Evolutionary conservation across 2,113 vertebrate genomes (phyloP).

Genomic region (Chrysemys picta): DNA sequence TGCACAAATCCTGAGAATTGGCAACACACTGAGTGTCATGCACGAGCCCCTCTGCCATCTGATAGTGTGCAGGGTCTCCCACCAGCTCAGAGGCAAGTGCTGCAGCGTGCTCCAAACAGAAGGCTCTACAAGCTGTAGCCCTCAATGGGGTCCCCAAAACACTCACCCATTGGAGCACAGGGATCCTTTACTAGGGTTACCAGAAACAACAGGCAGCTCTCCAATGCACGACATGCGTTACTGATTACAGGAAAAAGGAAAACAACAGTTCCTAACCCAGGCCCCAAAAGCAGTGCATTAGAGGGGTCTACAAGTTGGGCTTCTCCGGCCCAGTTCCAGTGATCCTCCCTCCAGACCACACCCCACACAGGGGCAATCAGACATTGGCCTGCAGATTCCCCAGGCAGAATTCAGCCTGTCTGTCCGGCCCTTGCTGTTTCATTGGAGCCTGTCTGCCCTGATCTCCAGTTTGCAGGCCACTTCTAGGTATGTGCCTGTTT

Average conservation of each 20-base stretch:
- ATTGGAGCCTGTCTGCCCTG: no score
- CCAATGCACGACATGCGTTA: neutral
- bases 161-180: neutral
- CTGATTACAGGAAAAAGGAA: neutral
- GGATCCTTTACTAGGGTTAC: neutral
- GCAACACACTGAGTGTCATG: neutral
- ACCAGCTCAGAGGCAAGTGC: neutral
- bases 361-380: no score
- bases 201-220: neutral
- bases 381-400: no score
- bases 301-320: neutral
- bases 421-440: no score
- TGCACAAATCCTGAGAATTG: neutral
- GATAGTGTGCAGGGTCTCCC: neutral
- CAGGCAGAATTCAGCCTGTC: no score
- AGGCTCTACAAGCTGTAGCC: neutral
- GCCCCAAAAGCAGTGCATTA: neutral
- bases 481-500: no score
- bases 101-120: neutral
- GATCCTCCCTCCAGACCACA: neutral
- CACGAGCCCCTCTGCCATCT: neutral
- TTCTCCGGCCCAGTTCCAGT: neutral
- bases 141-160: neutral
- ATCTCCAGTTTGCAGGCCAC: no score
- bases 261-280: neutral